A percentile compares a stretch with the other conserved stretches of the same genome.
phyloP scores from a whole-genome alignment of 2,888 invertebrate species.

The Cheilosia variabilis region DNA sequence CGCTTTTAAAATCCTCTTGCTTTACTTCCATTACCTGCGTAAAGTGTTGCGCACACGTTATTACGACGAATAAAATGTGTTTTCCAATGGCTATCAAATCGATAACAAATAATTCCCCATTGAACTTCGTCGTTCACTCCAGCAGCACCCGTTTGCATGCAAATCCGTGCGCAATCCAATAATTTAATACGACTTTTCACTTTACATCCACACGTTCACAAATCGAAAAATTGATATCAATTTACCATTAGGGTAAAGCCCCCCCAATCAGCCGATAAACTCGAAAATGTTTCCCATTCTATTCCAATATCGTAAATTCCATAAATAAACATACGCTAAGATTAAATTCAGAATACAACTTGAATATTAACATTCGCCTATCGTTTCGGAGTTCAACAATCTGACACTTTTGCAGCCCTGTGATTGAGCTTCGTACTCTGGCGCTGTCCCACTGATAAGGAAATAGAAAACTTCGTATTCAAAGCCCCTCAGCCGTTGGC shows the following conservation, averaged over 20 bases:
- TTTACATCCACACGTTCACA: background rate
- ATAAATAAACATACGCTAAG: conserved; percentile 47
- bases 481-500: background rate
- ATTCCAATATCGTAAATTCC: conserved; percentile 40
- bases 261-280: conserved; percentile 4
- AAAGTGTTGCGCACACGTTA: too few species aligned
- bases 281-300: conserved; percentile 5
- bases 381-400: conserved; percentile 63
- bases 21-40: too few species aligned
- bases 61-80: too few species aligned
- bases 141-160: too few species aligned
- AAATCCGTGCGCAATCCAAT: too few species aligned
- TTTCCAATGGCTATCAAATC: too few species aligned
- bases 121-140: too few species aligned
- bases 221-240: background rate
- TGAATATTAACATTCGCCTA: conserved; percentile 24
- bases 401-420: conserved; percentile 50
- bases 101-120: too few species aligned
- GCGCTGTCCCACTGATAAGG: conserved; percentile 48
- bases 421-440: conserved; percentile 26
- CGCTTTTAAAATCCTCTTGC: too few species aligned
- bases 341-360: conserved; percentile 31
- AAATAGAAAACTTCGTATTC: conserved; percentile 5
- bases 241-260: conserved; percentile 13
- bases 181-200: background rate